Percentiles rank a stretch among this genome's conserved stretches.
Evolutionary conservation across 92 coral and sea anemone species (phyloP).

Genomic region (Nematostella vectensis): DNA sequence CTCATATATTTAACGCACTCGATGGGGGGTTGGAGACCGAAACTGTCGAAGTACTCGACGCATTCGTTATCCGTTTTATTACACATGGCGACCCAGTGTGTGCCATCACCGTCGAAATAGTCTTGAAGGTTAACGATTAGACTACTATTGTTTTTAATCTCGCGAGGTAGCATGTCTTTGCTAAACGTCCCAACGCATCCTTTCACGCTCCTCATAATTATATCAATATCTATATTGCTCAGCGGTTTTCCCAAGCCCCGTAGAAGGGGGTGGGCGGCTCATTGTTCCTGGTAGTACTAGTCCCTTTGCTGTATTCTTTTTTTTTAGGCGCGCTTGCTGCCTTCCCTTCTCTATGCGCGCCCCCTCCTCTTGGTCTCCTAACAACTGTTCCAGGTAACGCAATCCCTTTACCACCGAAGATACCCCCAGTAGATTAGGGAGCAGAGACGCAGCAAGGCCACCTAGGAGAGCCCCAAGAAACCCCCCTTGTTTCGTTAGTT

Average conservation of each 20-base stretch:
- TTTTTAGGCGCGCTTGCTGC: no score
- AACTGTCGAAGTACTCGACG: conserved; percentile 5
- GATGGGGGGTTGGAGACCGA: conserved; percentile 3
- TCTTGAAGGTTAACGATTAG: not conserved
- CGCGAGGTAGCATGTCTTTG: conserved; percentile 5
- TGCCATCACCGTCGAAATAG: conserved; percentile 5
- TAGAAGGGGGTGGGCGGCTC: conserved; percentile 4
- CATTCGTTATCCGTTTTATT: not conserved
- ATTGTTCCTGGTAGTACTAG: conserved; percentile 17
- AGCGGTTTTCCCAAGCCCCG: conserved; percentile 4
- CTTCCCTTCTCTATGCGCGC: not conserved
- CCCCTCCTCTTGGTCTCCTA: not conserved
- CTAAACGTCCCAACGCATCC: not conserved
- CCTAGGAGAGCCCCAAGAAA: conserved; percentile 13
- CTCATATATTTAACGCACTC: not conserved
- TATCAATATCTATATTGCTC: conserved; percentile 3
- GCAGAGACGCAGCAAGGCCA: not conserved
- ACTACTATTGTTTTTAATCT: not conserved
- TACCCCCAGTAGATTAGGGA: not conserved
- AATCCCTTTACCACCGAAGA: not conserved
- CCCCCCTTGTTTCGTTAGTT: not conserved
- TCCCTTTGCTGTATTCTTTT: conserved; percentile 4
- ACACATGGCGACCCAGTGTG: conserved; percentile 5
- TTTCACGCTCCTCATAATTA: not conserved
- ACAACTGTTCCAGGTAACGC: not conserved